These are phyloP conservation scores for Phthorimaea operculella DNA, from an alignment of 1,140 invertebrate species.

Conservation along the genomic window DNA sequence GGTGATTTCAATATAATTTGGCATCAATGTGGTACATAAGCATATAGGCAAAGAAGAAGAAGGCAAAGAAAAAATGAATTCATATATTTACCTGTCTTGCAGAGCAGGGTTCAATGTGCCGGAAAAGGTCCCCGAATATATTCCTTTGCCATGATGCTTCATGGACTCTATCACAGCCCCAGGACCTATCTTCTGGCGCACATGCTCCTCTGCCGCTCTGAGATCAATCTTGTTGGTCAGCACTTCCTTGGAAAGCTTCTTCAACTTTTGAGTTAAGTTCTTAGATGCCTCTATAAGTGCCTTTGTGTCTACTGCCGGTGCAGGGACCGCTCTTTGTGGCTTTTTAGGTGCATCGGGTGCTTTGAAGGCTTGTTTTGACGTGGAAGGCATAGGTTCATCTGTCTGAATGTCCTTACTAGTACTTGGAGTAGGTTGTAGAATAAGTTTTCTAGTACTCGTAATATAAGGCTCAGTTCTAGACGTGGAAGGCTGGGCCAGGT, in stretches of 20 bases:
- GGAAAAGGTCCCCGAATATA: constrained; percentile 85
- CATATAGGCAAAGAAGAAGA: too few relatives aligned
- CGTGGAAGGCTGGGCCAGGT: constrained; percentile 51
- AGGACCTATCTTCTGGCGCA: constrained; percentile 69
- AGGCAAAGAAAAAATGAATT: background rate
- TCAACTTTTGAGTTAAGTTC: constrained; percentile 90
- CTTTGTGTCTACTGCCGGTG: constrained; percentile 72
- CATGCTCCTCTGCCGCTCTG: constrained; percentile 59
- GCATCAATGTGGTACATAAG: too few relatives aligned
- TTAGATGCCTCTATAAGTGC: constrained; percentile 88
- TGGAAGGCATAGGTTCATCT: constrained; percentile 44
- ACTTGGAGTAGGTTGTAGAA: constrained; percentile 32
- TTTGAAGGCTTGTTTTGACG: constrained; percentile 47
- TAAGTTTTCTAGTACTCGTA: constrained; percentile 40
- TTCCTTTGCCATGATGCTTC: constrained; percentile 92
- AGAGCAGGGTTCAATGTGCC: constrained; percentile 94
- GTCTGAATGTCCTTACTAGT: background rate
- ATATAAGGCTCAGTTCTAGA: constrained; percentile 53
- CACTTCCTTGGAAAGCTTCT: constrained; percentile 90
- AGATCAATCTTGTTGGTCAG: constrained; percentile 74
- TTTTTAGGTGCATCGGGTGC: constrained; percentile 48
- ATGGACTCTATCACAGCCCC: constrained; percentile 92
- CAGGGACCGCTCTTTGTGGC: constrained; percentile 36
- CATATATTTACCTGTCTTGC: constrained; percentile 76
- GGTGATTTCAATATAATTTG: too few relatives aligned